Percentiles rank a stretch among this genome's conserved stretches.
Evolutionary conservation across 2,797 vertebrate species (phyloP).

Genomic region (Basileuterus tristriatus): DNA sequence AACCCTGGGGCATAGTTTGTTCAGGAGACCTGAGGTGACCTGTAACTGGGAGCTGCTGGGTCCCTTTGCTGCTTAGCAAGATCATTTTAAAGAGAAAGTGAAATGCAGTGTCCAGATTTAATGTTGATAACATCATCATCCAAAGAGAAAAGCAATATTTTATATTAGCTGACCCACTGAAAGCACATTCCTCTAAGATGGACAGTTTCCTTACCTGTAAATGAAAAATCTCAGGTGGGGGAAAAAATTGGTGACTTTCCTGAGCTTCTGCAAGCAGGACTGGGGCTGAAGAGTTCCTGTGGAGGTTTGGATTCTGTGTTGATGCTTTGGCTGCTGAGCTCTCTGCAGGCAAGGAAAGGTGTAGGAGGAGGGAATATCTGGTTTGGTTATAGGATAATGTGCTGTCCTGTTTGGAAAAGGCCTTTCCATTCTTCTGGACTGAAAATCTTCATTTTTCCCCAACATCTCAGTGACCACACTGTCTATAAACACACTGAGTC

Average conservation of each 20-base stretch:
- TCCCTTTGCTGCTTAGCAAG: conserved; percentile 1
- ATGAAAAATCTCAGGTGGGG: background rate
- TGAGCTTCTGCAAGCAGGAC: background rate
- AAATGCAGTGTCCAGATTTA: background rate
- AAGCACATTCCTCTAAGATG: background rate
- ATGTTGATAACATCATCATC: background rate
- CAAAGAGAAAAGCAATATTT: conserved; percentile 27
- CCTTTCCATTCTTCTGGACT: background rate
- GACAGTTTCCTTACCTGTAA: background rate
- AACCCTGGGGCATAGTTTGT: background rate
- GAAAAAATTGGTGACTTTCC: background rate
- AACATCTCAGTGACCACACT: background rate
- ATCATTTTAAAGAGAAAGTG: background rate
- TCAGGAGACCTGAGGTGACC: conserved; percentile 64
- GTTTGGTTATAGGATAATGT: background rate
- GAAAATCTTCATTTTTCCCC: background rate
- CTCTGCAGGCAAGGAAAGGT: background rate
- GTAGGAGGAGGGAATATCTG: background rate
- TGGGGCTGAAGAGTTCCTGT: background rate
- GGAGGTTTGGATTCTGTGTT: background rate
- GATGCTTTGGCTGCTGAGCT: background rate
- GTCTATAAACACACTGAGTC: background rate
- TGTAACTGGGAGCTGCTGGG: conserved; percentile 4
- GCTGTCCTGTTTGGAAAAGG: background rate
- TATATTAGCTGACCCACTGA: background rate